Conservation (phyloP, 2,113 vertebrate species). For the Centropristis striata region DNA sequence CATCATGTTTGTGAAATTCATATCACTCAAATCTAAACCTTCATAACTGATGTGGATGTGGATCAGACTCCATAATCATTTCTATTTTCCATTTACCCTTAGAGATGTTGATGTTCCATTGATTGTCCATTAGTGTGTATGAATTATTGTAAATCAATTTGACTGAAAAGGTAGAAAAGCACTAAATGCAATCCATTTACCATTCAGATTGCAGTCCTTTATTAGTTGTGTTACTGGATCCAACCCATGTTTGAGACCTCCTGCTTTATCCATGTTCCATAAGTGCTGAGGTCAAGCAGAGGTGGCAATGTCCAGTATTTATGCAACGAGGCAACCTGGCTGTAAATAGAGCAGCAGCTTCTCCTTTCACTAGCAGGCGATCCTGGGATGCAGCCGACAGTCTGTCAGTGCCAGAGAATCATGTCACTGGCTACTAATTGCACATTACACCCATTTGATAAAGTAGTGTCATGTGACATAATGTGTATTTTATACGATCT, state of each 20-base stretch:
- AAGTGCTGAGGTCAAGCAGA: constrained; percentile 37
- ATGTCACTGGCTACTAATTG: background rate
- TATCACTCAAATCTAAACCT: constrained; percentile 24
- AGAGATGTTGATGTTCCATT: background rate
- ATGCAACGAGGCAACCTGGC: constrained; percentile 14
- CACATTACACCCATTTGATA: background rate
- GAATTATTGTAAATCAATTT: too few relatives aligned
- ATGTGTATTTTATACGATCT: constrained; percentile 3
- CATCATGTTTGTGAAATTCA: background rate
- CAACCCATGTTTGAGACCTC: background rate
- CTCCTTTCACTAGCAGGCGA: constrained; percentile 16
- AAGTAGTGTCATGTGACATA: background rate
- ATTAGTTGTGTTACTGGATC: background rate
- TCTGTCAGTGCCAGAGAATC: background rate
- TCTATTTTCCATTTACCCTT: background rate
- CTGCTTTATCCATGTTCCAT: constrained; percentile 30
- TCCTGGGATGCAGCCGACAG: constrained; percentile 21
- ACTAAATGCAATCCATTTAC: background rate
- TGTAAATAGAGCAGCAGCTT: constrained; percentile 42
- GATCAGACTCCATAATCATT: background rate
- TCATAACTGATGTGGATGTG: background rate
- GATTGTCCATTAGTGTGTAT: too few relatives aligned
- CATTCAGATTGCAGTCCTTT: background rate
- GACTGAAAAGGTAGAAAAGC: background rate
- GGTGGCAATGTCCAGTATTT: constrained; percentile 37